phyloP scores from a whole-genome alignment of 1,140 invertebrate genomes.

The Sarcophaga bullata region DNA sequence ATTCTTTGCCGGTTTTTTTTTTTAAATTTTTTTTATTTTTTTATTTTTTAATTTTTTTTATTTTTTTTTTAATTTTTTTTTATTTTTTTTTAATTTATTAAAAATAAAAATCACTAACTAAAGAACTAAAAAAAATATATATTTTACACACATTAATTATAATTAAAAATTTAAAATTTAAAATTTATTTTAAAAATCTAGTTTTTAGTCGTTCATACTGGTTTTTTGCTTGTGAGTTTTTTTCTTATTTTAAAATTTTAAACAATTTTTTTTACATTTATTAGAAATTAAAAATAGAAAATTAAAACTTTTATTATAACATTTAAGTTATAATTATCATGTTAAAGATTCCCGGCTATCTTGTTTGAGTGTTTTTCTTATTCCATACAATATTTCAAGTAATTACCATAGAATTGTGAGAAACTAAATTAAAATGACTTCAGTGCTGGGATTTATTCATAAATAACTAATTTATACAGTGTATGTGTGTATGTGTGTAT shows the following conservation, averaged over 20 bases:
- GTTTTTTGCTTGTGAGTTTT: background rate
- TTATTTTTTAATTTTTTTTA: background rate
- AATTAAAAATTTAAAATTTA: too few relatives aligned
- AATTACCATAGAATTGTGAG: conserved; percentile 20
- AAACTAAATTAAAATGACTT: conserved; percentile 27
- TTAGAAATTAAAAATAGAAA: conserved; percentile 41
- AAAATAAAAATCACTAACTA: conserved; percentile 19
- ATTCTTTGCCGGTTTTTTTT: too few relatives aligned
- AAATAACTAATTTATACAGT: conserved; percentile 11
- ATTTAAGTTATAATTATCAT: too few relatives aligned
- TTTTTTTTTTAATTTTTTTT: background rate
- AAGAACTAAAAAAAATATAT: conserved; percentile 8
- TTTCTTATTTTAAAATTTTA: background rate
- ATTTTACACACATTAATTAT: too few relatives aligned
- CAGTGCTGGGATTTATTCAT: conserved; percentile 24
- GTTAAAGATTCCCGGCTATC: too few relatives aligned
- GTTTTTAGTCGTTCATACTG: too few relatives aligned
- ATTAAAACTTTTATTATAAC: background rate
- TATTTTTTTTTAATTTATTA: background rate
- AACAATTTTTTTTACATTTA: conserved; percentile 48
- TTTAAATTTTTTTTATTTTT: conserved; percentile 41
- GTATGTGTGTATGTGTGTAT: too few relatives aligned
- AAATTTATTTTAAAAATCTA: too few relatives aligned
- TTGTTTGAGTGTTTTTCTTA: background rate
- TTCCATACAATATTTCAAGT: background rate